These are phyloP conservation scores for Chrysolina oricalcia DNA, from an alignment of 2,888 invertebrate genomes.

Conservation along the genomic window DNA sequence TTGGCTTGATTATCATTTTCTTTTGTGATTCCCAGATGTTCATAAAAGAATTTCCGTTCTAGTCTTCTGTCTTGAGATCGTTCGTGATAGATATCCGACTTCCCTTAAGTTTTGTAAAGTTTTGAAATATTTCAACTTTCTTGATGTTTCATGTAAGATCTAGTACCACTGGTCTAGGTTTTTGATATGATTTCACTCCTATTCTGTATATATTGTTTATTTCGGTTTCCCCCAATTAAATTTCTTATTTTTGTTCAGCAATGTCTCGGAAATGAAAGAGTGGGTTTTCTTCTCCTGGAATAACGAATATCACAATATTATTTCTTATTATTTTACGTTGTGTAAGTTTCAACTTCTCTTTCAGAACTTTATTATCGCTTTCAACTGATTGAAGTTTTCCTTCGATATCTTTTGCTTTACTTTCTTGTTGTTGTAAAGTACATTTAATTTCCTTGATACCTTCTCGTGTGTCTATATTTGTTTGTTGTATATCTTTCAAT, in stretches of 20 bases:
- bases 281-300: constrained; percentile 23
- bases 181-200: constrained; percentile 9
- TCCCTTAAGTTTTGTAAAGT: constrained; percentile 10
- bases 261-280: constrained; percentile 25
- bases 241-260: constrained; percentile 24
- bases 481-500: constrained; percentile 25
- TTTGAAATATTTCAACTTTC: constrained; percentile 20
- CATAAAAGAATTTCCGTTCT: constrained; percentile 23
- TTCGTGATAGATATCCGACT: neutral
- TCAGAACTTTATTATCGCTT: constrained; percentile 22
- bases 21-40: constrained; percentile 12
- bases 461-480: constrained; percentile 8
- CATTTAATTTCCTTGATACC: constrained; percentile 15
- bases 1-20: neutral
- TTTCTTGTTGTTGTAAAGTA: constrained; percentile 19
- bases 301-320: constrained; percentile 3
- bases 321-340: constrained; percentile 17
- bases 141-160: constrained; percentile 20
- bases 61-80: constrained; percentile 19
- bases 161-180: constrained; percentile 27
- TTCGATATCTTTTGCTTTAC: constrained; percentile 21
- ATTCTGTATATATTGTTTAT: constrained; percentile 18
- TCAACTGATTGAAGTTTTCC: constrained; percentile 24
- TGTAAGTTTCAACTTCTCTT: constrained; percentile 25
- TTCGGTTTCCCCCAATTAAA: constrained; percentile 23